Evolutionary conservation across 2,113 vertebrate species (phyloP).

Genomic region (Notarius quadriscutis): DNA sequence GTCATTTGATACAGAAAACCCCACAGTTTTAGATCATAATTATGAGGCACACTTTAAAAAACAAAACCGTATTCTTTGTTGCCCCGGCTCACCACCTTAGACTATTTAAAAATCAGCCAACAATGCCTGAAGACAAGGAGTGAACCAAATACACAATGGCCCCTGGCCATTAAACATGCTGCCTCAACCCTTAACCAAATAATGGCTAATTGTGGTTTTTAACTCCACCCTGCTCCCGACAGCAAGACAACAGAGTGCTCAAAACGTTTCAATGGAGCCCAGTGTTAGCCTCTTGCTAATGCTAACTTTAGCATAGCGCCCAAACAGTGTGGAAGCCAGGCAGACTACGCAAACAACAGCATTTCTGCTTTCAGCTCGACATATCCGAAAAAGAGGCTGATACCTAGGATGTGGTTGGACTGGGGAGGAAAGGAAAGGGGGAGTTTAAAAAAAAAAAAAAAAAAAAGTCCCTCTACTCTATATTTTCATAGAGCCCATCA

Average conservation of each 20-base stretch:
- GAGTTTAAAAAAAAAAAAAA: not conserved
- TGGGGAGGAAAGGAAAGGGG: constrained; percentile 18
- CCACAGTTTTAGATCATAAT: constrained; percentile 32
- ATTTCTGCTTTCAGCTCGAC: constrained; percentile 52
- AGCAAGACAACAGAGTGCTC: constrained; percentile 50
- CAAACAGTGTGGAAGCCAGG: constrained; percentile 46
- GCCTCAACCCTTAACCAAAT: constrained; percentile 44
- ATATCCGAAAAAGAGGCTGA: constrained; percentile 52
- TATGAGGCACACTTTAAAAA: constrained; percentile 62
- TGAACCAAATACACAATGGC: constrained; percentile 26
- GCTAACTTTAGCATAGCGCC: constrained; percentile 55
- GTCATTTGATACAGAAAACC: constrained; percentile 24
- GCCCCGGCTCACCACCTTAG: constrained; percentile 26
- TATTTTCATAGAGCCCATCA: constrained; percentile 56
- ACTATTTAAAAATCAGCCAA: constrained; percentile 30
- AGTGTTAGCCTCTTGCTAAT: constrained; percentile 48
- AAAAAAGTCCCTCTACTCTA: constrained; percentile 38
- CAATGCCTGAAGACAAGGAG: constrained; percentile 28
- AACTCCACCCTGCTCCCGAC: constrained; percentile 26
- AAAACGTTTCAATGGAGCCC: constrained; percentile 40
- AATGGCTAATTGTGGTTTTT: constrained; percentile 28
- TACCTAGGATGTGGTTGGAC: constrained; percentile 58
- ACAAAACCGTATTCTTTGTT: constrained; percentile 56
- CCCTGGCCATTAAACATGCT: constrained; percentile 40
- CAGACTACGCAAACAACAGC: constrained; percentile 52